phyloP scores from a whole-genome alignment of 2,797 vertebrate species.

The Eulemur rubriventer region DNA sequence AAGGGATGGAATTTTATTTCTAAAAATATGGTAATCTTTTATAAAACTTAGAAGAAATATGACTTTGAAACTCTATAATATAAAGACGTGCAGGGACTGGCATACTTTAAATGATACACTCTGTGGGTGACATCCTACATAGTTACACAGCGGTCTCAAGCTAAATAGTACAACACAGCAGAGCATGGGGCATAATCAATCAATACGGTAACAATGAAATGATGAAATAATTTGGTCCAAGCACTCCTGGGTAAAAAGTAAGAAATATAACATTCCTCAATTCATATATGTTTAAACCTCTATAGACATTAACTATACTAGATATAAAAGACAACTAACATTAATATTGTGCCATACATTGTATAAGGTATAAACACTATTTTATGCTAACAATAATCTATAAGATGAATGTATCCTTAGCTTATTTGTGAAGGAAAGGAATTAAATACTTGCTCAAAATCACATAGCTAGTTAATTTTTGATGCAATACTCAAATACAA shows the following conservation, averaged over 20 bases:
- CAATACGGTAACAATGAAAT: neutral
- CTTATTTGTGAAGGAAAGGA: neutral
- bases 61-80: neutral
- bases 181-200: neutral
- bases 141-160: neutral
- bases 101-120: neutral
- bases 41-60: neutral
- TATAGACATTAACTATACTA: neutral
- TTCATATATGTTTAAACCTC: neutral
- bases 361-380: neutral
- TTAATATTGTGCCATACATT: neutral
- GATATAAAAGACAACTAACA: neutral
- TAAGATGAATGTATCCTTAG: neutral
- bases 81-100: neutral
- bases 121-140: neutral
- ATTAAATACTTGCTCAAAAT: neutral
- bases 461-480: neutral
- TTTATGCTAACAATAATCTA: neutral
- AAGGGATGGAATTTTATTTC: neutral
- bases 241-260: neutral
- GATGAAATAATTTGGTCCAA: neutral
- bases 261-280: neutral
- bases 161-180: neutral
- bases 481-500: neutral
- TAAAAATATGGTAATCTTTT: neutral